Evolutionary conservation across 2,888 invertebrate genomes (phyloP).

Genomic region (Kuschelorhynchus macadamiae): DNA sequence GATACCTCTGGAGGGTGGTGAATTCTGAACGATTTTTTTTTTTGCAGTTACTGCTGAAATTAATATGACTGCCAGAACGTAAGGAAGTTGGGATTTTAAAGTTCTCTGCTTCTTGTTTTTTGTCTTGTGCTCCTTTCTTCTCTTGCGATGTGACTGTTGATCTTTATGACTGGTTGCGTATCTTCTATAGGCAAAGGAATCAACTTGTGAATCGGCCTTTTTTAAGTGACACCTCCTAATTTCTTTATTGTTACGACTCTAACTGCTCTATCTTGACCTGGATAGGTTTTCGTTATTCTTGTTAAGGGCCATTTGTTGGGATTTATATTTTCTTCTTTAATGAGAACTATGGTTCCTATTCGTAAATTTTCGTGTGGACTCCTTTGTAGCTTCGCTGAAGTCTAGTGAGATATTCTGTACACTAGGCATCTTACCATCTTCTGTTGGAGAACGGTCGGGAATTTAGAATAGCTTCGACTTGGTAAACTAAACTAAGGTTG

Average conservation of each 20-base stretch:
- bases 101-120: not conserved
- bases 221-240: not conserved
- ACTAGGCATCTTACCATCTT: not conserved
- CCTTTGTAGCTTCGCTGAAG: not conserved
- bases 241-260: not conserved
- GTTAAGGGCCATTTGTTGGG: not conserved
- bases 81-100: too few species aligned
- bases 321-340: not conserved
- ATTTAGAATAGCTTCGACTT: not conserved
- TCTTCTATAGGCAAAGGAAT: not conserved
- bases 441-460: not conserved
- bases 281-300: too few species aligned
- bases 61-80: not conserved
- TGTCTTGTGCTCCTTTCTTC: not conserved
- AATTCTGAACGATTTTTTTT: too few species aligned
- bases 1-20: too few species aligned
- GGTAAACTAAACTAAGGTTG: not conserved
- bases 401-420: constrained; percentile 1
- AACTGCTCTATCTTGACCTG: not conserved
- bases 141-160: not conserved
- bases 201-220: not conserved
- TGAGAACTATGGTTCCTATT: not conserved
- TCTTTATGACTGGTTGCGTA: not conserved
- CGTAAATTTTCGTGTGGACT: not conserved
- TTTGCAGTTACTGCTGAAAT: too few species aligned